Percentiles rank a stretch among this genome's conserved stretches.
phyloP scores from a whole-genome alignment of 2,797 vertebrate species.

The Okamejei kenojei region DNA sequence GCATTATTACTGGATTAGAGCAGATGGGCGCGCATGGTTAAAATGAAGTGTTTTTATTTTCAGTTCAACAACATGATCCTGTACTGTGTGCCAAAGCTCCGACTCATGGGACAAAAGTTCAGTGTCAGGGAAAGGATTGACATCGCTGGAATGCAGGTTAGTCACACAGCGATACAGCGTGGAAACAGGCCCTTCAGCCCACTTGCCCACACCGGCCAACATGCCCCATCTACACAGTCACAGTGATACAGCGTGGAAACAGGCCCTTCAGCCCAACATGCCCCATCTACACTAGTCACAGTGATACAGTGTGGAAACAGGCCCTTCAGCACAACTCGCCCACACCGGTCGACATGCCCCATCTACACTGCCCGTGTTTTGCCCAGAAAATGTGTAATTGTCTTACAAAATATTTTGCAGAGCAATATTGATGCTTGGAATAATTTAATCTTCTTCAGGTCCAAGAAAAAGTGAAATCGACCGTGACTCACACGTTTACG shows the following conservation, averaged over 20 bases:
- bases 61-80: conserved; percentile 97
- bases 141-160: conserved; percentile 87
- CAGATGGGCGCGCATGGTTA: neutral
- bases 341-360: no score
- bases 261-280: no score
- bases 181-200: no score
- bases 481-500: conserved; percentile 73
- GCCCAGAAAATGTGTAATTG: neutral
- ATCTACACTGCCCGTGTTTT: no score
- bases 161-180: conserved; percentile 37
- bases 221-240: no score
- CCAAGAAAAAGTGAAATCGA: conserved; percentile 79
- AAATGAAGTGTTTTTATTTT: conserved; percentile 40
- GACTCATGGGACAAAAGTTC: conserved; percentile 94
- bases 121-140: conserved; percentile 91
- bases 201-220: no score
- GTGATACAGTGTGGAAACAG: no score
- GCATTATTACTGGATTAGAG: neutral
- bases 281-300: no score
- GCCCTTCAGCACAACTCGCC: no score
- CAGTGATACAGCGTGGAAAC: no score
- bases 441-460: conserved; percentile 60
- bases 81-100: conserved; percentile 90
- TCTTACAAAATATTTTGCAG: neutral
- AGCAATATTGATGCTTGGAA: neutral